Conservation (phyloP, 2,888 invertebrate species). For the Dynastes tityus region DNA sequence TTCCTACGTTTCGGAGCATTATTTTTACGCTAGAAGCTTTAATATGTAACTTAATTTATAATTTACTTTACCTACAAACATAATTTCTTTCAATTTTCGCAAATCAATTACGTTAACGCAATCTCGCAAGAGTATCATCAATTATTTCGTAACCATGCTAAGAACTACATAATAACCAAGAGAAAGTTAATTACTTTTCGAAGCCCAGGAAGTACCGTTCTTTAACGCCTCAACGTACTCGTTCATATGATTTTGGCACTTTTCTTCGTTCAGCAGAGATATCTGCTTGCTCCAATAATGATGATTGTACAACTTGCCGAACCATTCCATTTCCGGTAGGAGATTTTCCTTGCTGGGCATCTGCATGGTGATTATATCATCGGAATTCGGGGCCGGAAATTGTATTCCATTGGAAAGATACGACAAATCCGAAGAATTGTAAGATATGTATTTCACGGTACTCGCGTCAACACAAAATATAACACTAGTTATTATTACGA, state of each 20-base stretch:
- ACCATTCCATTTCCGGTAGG: slow-evolving; percentile 77
- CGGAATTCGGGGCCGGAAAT: slow-evolving; percentile 63
- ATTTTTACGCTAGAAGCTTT: too few species aligned
- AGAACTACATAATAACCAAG: slow-evolving; percentile 35
- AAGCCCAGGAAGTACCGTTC: slow-evolving; percentile 82
- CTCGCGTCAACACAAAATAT: slow-evolving; percentile 50
- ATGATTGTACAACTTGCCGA: slow-evolving; percentile 78
- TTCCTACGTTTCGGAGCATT: too few species aligned
- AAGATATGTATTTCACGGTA: slow-evolving; percentile 55
- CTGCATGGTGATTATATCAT: slow-evolving; percentile 52
- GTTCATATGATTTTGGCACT: slow-evolving; percentile 74
- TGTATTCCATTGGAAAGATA: slow-evolving; percentile 69
- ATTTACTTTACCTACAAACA: too few species aligned
- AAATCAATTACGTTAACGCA: background rate
- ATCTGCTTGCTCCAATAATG: slow-evolving; percentile 72
- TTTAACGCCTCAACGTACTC: slow-evolving; percentile 74
- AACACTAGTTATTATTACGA: slow-evolving; percentile 3
- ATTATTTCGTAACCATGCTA: slow-evolving; percentile 14
- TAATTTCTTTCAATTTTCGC: too few species aligned
- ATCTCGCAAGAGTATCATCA: background rate
- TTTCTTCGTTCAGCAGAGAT: slow-evolving; percentile 57
- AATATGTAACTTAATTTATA: too few species aligned
- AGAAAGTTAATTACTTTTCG: slow-evolving; percentile 75
- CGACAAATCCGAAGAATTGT: slow-evolving; percentile 68
- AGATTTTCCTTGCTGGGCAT: slow-evolving; percentile 49